Evolutionary conservation across 37 sponge, comb jelly and placozoan genomes (phyloP).

Genomic region (Ianthella basta): DNA sequence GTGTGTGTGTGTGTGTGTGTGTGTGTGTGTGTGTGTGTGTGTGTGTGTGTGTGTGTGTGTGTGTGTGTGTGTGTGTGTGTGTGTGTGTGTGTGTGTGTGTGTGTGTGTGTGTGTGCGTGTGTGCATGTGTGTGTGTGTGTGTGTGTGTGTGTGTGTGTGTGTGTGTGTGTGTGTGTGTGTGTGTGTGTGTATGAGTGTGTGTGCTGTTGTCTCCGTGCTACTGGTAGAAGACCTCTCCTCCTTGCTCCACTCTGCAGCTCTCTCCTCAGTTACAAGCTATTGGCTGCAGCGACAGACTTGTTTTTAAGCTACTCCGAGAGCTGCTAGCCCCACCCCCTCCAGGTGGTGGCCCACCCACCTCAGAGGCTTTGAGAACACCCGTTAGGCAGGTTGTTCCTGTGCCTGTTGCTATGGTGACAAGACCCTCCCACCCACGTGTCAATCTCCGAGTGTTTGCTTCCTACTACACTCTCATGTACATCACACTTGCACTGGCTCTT

Average conservation of each 20-base stretch:
- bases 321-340: conserved; percentile 60
- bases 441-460: conserved; percentile 66
- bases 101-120: conserved; percentile 5
- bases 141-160: not conserved
- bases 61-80: not conserved
- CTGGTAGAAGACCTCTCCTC: not conserved
- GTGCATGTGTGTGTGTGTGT: not conserved
- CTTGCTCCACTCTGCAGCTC: conserved; percentile 32
- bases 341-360: not conserved
- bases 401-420: not conserved
- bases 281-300: conserved; percentile 37
- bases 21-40: conserved; percentile 18
- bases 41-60: not conserved
- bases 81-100: conserved; percentile 1
- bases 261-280: conserved; percentile 46
- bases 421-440: conserved; percentile 41
- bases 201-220: too few species aligned
- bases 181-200: too few species aligned
- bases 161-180: too few species aligned
- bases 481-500: not conserved
- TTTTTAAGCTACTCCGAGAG: conserved; percentile 35
- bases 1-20: conserved; percentile 19
- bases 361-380: not conserved
- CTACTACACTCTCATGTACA: conserved; percentile 62
- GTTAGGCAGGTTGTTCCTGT: not conserved